Evolutionary conservation across 2,797 vertebrate genomes (phyloP), one percentile per base, ranked within the genome.

Genomic region (Chanos chanos): DNA sequence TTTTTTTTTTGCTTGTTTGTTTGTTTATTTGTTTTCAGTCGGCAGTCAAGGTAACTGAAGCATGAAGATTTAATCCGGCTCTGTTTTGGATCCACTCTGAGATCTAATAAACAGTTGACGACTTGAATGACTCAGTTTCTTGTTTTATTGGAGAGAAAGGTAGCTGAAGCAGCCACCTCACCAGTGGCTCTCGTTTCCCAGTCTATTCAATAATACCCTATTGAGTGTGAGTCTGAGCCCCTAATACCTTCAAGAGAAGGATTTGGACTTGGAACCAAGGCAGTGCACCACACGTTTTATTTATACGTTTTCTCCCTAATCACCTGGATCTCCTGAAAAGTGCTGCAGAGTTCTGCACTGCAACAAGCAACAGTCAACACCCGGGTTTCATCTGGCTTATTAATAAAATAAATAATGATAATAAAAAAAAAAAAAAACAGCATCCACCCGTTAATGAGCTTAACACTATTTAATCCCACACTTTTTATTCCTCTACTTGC

Each of bases 361-460:
- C 44, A 76, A 63, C 59, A 75, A 28, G 47, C 55, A 68, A 52
- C 73, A 45, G 53, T 48, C 74, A 60, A 72, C 68, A 64, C 70
- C 72, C 27, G 70, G 55, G 68, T 60, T 70, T 28, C 27, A 75
- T 71, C 67, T 72, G 78, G 80, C 71, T 71, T 68, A 68, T 79
- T 73, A n/a, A n/a, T n/a, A n/a, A n/a, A n/a, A n/a, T n/a, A n/a
- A n/a, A n/a, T n/a, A n/a, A n/a, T n/a, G n/a, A n/a, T n/a, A 22
- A 36, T 49, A 12, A 2, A 19, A 4, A 34, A 18, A 76, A 44
- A 76, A 56, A 74, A 76, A 64, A 71, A 63, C 71, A 74, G 64
- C 63, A 65, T 73, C 72, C 48, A 68, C 52, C 64, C 65, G 78
- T 77, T 75, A 82, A 82, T 74, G 68, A 72, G 75, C 70, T 82